Base-by-base conservation (phyloP, 1,140 invertebrate genomes). In the Philopotamus ludificatus region DNA sequence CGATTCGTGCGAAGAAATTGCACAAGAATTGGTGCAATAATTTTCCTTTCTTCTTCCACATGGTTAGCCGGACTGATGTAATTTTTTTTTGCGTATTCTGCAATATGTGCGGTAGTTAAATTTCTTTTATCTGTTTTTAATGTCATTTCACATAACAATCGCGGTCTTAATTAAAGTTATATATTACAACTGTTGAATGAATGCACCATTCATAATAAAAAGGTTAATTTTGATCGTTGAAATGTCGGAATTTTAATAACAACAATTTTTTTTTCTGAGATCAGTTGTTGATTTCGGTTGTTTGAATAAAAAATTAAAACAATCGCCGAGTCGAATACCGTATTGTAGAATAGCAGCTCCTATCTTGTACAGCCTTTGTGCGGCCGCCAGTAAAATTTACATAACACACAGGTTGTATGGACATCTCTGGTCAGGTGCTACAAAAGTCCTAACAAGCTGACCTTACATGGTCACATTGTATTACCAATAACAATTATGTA, bases 401-500 rank as follows among this genome's bases (percentile, higher is more conserved):
- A 68, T 68, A 68, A 68, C 55, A 63, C 62, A 62, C 66, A 20
- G 26, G 60, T 65, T 65, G 63, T 65, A 65, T 39, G 63, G 58
- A 58, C 51, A 64, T 63, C 55, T 55, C 54, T 53, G 57, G 62
- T 60, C 63, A 59, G 54, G 62, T 68, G 62, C 44, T 51, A 49
- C 55, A 54, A 65, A 65, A 49, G 42, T 51, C 41, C 49, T 60
- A 57, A 61, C 66, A 63, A 63, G 45, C 49, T 57, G 63, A 62
- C 63, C 67, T 59, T 67, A 63, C 26, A 41, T 60, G 64, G 55
- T 34, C 59, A 57, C 65, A 66, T 60, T 66, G 62, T 58, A 50
- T 53, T 50, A 44, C 62, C 66, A 60, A 64, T 68, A 68, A 68
- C 66, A 68, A 65, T 62, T 62, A 62, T 62, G 60, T 53, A 51